Evolutionary conservation across 1,140 invertebrate species (phyloP).

Genomic region (Gryon sp.): DNA sequence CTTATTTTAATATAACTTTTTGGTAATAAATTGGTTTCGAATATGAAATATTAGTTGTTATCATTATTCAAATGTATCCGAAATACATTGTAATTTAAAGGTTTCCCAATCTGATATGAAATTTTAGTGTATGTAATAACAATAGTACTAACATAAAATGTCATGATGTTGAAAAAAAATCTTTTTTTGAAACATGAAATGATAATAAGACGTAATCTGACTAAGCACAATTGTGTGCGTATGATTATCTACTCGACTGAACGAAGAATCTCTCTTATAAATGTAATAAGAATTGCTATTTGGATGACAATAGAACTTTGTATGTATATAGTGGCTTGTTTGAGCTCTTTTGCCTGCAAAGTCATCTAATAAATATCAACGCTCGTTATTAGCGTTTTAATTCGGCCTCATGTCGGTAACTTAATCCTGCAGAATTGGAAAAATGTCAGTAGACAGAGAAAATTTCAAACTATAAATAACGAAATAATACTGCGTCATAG

Average conservation of each 20-base stretch:
- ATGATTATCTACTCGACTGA: conserved; percentile 70
- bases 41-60: too few species aligned
- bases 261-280: conserved; percentile 73
- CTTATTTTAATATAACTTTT: too few species aligned
- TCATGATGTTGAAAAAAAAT: conserved; percentile 27
- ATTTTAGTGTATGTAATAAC: too few species aligned
- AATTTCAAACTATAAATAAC: conserved; percentile 73
- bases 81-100: too few species aligned
- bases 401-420: conserved; percentile 71
- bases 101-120: too few species aligned
- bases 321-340: conserved; percentile 54
- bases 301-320: conserved; percentile 71
- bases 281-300: conserved; percentile 74
- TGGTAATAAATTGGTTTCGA: too few species aligned
- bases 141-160: too few species aligned
- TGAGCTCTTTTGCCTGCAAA: conserved; percentile 64
- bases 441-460: conserved; percentile 65
- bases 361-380: conserved; percentile 76
- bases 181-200: conserved; percentile 26
- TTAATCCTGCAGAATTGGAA: conserved; percentile 75
- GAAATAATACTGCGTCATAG: conserved; percentile 73
- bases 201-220: conserved; percentile 26
- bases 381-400: conserved; percentile 78
- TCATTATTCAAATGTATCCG: too few species aligned
- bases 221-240: conserved; percentile 38